These are phyloP conservation scores for Acanthisitta chloris DNA, from an alignment of 2,113 vertebrate species.

Conservation along the genomic window DNA sequence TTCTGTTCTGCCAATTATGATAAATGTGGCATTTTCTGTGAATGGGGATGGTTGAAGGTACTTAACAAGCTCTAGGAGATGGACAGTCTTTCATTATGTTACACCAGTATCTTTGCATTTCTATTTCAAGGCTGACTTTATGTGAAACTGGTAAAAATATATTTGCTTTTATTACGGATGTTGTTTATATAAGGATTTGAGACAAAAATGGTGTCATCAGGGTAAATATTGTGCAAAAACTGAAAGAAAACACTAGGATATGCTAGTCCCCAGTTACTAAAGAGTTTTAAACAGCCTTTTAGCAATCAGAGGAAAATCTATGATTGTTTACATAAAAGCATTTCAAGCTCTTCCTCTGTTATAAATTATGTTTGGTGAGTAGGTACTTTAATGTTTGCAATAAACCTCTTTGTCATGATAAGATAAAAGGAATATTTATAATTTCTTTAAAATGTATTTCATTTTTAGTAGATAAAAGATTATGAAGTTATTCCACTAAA, in stretches of 20 bases:
- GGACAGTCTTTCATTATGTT: constrained; percentile 40
- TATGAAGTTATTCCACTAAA: not conserved
- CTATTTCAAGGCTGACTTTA: not conserved
- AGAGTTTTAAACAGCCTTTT: constrained; percentile 66
- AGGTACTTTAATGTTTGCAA: constrained; percentile 45
- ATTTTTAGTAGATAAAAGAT: not conserved
- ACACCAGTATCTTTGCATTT: not conserved
- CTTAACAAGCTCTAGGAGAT: not conserved
- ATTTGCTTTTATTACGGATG: constrained; percentile 55
- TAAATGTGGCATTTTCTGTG: constrained; percentile 17
- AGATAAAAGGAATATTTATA: constrained; percentile 68
- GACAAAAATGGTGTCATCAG: constrained; percentile 51
- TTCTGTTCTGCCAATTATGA: constrained; percentile 41
- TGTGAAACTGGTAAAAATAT: constrained; percentile 45
- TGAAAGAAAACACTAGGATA: constrained; percentile 52
- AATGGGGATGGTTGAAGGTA: not conserved
- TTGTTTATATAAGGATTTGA: constrained; percentile 62
- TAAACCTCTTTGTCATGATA: constrained; percentile 58
- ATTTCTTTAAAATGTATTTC: constrained; percentile 58
- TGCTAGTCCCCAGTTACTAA: constrained; percentile 52
- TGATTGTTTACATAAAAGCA: constrained; percentile 70
- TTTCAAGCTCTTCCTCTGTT: constrained; percentile 68
- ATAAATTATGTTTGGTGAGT: constrained; percentile 57
- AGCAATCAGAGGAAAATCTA: constrained; percentile 55
- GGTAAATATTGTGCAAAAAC: constrained; percentile 60